Percentiles rank a stretch among this genome's conserved stretches.
phyloP scores from a whole-genome alignment of 2,888 invertebrate genomes.

The Drosophila tanythrix region DNA sequence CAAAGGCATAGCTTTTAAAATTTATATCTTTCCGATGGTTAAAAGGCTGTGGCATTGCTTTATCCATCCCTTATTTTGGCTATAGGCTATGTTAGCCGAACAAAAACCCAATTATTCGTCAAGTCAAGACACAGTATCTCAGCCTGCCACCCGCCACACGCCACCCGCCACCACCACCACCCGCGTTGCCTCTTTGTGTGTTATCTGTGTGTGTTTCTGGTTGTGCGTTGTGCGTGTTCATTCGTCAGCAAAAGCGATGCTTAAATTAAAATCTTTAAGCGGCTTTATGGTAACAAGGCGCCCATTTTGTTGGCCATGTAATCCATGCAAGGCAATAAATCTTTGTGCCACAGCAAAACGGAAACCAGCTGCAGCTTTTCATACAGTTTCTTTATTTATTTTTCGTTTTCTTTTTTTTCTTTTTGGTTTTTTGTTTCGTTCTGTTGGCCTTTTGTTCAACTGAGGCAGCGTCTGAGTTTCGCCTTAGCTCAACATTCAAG shows the following conservation, averaged over 20 bases:
- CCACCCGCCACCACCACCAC: too few relatives aligned
- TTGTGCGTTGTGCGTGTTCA: constrained; percentile 25
- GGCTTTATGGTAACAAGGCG: constrained; percentile 66
- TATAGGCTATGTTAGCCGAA: constrained; percentile 10
- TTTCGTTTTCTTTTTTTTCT: constrained; percentile 2
- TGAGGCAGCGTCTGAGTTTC: constrained; percentile 5
- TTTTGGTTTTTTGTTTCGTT: constrained; percentile 28
- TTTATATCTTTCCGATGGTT: not conserved
- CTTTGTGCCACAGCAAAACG: constrained; percentile 52
- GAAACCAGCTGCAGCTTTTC: constrained; percentile 65
- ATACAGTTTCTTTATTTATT: constrained; percentile 35
- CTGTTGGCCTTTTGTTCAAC: constrained; percentile 41
- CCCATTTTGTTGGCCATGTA: constrained; percentile 47
- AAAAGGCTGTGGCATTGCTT: not conserved
- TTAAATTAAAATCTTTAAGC: constrained; percentile 75
- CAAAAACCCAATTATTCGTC: constrained; percentile 23
- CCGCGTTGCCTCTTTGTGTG: not conserved
- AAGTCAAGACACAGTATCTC: constrained; percentile 10
- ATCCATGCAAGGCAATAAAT: constrained; percentile 69
- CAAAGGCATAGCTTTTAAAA: not conserved
- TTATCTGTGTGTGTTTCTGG: constrained; percentile 8
- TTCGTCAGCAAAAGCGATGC: constrained; percentile 37
- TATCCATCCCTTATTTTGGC: not conserved
- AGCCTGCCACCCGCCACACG: too few relatives aligned
- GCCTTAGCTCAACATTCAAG: constrained; percentile 50